A percentile compares a stretch with the other conserved stretches of the same genome.
Conservation (phyloP, 2,888 invertebrate species). For the Cryptocephalus moraei region DNA sequence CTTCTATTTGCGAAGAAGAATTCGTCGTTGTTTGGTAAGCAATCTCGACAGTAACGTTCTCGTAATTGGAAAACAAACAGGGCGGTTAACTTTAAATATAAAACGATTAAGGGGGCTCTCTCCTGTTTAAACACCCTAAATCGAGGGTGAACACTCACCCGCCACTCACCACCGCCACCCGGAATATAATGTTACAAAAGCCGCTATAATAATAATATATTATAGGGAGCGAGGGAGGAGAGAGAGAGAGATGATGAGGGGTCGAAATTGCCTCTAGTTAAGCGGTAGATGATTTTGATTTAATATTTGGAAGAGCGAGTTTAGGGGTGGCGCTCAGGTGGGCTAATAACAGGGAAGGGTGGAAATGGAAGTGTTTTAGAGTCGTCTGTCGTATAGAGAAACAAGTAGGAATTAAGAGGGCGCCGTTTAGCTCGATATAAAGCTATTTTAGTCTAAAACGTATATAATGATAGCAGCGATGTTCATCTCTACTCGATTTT, state of each 20-base stretch:
- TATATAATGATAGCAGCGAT: too few species aligned
- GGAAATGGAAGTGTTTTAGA: too few species aligned
- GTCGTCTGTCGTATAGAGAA: too few species aligned
- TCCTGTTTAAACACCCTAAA: constrained; percentile 25
- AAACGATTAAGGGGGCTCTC: constrained; percentile 29
- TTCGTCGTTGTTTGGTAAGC: too few species aligned
- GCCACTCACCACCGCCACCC: constrained; percentile 16
- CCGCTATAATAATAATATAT: constrained; percentile 13
- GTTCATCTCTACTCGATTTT: too few species aligned
- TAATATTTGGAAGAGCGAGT: constrained; percentile 1
- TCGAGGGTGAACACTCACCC: constrained; percentile 16
- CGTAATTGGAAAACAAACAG: constrained; percentile 33
- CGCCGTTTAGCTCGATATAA: too few species aligned
- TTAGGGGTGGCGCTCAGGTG: neutral
- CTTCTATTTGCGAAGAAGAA: too few species aligned
- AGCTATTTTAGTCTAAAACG: too few species aligned
- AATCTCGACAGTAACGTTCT: constrained; percentile 16
- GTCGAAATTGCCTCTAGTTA: too few species aligned
- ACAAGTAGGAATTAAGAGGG: too few species aligned
- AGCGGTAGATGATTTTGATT: neutral
- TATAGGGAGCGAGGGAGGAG: neutral
- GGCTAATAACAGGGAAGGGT: too few species aligned
- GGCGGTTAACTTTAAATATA: constrained; percentile 30
- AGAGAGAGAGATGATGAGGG: neutral
- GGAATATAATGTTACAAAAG: constrained; percentile 26